Percentiles rank a stretch among this genome's conserved stretches.
These are phyloP conservation scores for Cataglyphis rosenhaueri DNA, from an alignment of 2,888 invertebrate species.

Conservation along the genomic window DNA sequence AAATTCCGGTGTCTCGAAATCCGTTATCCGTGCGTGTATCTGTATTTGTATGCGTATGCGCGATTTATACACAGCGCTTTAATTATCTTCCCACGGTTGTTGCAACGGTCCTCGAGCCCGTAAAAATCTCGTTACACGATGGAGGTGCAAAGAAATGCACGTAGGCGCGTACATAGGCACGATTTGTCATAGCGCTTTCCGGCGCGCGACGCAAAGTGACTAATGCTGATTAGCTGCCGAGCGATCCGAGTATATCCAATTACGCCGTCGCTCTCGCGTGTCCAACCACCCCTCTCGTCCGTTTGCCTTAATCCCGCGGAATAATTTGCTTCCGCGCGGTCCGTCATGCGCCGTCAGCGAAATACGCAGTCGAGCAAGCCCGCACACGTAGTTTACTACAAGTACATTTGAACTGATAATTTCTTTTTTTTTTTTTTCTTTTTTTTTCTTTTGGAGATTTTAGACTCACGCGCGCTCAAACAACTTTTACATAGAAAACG, in stretches of 20 bases:
- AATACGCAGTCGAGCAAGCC: slow-evolving; percentile 59
- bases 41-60: not conserved
- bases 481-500: not conserved
- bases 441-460: not conserved
- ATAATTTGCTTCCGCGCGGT: slow-evolving; percentile 68
- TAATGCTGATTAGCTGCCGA: slow-evolving; percentile 74
- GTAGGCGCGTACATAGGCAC: slow-evolving; percentile 35
- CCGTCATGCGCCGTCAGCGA: slow-evolving; percentile 68
- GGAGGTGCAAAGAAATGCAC: slow-evolving; percentile 46
- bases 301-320: slow-evolving; percentile 72
- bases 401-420: not conserved
- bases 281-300: slow-evolving; percentile 61
- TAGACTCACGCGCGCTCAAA: not conserved
- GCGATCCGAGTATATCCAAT: slow-evolving; percentile 74
- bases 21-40: not conserved
- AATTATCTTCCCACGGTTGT: slow-evolving; percentile 47
- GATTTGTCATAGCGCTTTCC: slow-evolving; percentile 59
- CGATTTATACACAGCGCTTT: slow-evolving; percentile 9
- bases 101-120: slow-evolving; percentile 1
- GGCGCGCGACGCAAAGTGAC: slow-evolving; percentile 62
- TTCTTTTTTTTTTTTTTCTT: not conserved
- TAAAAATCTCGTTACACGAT: slow-evolving; percentile 36
- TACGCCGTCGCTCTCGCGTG: slow-evolving; percentile 70
- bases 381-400: slow-evolving; percentile 30
- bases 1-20: slow-evolving; percentile 52